Conservation (phyloP, 2,113 vertebrate genomes). For the Pyrgilauda ruficollis region DNA sequence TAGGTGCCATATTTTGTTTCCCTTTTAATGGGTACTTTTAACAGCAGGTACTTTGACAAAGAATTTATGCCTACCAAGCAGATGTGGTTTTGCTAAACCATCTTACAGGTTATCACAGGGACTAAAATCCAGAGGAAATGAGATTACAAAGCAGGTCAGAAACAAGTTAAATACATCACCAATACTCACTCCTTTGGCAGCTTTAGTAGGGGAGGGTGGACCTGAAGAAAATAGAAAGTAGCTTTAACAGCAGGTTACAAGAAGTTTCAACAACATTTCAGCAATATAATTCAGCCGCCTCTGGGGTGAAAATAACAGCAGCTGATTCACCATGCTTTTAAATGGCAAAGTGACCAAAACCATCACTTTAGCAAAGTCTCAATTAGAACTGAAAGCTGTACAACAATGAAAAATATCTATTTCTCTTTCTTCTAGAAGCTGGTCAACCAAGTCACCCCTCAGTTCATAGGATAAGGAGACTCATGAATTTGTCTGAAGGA, state of each 20-base stretch:
- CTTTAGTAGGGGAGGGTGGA: slow-evolving; percentile 94
- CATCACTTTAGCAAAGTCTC: not conserved
- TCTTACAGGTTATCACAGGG: not conserved
- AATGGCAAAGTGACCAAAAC: not conserved
- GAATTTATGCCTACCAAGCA: not conserved
- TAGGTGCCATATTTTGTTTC: not conserved
- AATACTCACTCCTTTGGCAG: slow-evolving; percentile 91
- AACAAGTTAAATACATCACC: not conserved
- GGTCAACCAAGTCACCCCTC: not conserved
- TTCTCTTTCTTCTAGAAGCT: not conserved
- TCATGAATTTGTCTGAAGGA: not conserved
- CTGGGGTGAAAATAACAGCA: not conserved
- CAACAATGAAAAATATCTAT: not conserved
- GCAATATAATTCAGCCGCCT: not conserved
- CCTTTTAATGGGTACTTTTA: not conserved
- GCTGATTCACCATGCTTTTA: not conserved
- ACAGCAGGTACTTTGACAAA: not conserved
- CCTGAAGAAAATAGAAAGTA: slow-evolving; percentile 75
- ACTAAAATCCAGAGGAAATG: not conserved
- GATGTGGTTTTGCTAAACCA: not conserved
- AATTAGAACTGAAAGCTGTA: not conserved
- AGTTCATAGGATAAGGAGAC: not conserved
- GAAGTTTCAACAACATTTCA: not conserved
- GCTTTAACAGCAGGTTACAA: not conserved
- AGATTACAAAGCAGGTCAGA: not conserved